Conservation (phyloP, 2,797 vertebrate genomes). For the Rhincodon typus region DNA sequence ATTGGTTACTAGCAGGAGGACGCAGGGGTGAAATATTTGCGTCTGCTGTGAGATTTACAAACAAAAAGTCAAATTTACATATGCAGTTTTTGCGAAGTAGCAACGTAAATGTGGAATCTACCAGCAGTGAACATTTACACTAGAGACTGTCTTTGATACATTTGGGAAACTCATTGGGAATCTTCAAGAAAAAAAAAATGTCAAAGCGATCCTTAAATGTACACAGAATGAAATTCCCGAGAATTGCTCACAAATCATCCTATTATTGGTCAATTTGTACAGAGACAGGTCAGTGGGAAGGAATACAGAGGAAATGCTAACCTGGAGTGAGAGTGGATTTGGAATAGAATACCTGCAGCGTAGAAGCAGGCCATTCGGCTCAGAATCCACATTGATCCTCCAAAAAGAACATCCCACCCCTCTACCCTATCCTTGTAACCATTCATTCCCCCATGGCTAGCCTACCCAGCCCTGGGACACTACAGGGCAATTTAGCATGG, state of each 20-base stretch:
- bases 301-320: neutral
- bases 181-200: neutral
- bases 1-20: too few species aligned
- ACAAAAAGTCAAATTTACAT: too few species aligned
- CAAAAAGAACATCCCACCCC: too few species aligned
- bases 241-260: neutral
- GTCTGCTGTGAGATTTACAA: too few species aligned
- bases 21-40: neutral
- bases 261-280: too few species aligned
- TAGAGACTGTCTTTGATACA: neutral
- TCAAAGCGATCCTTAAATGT: neutral
- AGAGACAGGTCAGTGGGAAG: neutral
- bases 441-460: too few species aligned
- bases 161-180: neutral
- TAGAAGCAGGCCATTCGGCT: too few species aligned
- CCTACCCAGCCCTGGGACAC: too few species aligned
- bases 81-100: too few species aligned
- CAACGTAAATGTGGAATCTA: neutral
- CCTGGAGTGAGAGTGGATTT: neutral
- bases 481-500: too few species aligned
- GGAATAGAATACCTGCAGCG: neutral
- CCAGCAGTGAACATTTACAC: neutral
- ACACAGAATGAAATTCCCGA: neutral
- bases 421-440: too few species aligned
- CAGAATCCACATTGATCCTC: too few species aligned